These are phyloP conservation scores for Hydrotaea diabolus DNA, from an alignment of 2,888 invertebrate species.

Conservation along the genomic window DNA sequence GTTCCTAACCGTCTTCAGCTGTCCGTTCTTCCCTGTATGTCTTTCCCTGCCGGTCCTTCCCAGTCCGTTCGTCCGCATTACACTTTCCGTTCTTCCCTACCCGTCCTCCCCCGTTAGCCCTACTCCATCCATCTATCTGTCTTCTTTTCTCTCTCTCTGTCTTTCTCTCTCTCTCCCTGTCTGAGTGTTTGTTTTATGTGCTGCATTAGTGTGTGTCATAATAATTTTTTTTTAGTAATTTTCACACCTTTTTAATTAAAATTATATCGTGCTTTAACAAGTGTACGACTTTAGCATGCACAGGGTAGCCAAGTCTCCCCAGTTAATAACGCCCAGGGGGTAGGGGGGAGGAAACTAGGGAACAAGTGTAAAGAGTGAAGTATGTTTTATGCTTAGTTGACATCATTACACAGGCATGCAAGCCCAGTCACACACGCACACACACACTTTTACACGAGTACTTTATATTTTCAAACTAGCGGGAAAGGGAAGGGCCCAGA, in stretches of 20 bases:
- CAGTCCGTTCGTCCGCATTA: no score
- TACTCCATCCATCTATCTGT: not conserved
- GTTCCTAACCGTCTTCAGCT: no score
- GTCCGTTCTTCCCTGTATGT: no score
- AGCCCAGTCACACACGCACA: no score
- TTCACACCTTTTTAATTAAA: constrained; percentile 65
- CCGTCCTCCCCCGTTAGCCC: no score
- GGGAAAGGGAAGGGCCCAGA: no score
- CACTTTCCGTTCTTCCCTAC: no score
- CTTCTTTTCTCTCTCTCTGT: not conserved
- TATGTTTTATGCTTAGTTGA: constrained; percentile 36
- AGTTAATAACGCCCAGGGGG: constrained; percentile 24
- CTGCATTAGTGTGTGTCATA: not conserved
- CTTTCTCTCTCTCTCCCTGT: not conserved
- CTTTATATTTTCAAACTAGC: not conserved
- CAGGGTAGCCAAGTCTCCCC: not conserved
- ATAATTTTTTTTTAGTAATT: constrained; percentile 38
- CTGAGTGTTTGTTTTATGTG: not conserved
- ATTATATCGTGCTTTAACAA: constrained; percentile 46
- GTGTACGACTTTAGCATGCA: not conserved
- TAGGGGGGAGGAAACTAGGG: not conserved
- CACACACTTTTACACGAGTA: not conserved
- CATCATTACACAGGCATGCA: constrained; percentile 35
- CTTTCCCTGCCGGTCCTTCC: no score
- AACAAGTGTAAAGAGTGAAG: constrained; percentile 11